Percentiles rank a stretch among this genome's conserved stretches.
Evolutionary conservation across 2,888 invertebrate genomes (phyloP).

Genomic region (Synergus gifuensis): DNA sequence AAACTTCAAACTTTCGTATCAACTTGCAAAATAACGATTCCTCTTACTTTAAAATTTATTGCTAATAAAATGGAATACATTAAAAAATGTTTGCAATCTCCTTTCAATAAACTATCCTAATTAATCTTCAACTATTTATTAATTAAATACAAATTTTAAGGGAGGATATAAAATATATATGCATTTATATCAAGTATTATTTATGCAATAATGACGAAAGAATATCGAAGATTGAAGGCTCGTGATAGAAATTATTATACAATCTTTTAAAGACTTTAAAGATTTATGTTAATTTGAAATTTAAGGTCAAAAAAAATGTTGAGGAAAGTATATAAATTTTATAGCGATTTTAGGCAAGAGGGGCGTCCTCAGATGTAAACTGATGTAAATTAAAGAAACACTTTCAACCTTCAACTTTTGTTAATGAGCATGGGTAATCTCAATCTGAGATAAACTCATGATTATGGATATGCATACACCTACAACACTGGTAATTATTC

Average conservation of each 20-base stretch:
- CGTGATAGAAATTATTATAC: neutral
- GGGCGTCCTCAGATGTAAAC: neutral
- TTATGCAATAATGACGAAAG: neutral
- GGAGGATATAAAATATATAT: neutral
- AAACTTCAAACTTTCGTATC: neutral
- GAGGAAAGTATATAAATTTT: neutral
- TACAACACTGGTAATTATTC: slow-evolving; percentile 16
- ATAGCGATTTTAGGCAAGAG: slow-evolving; percentile 30
- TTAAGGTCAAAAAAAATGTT: neutral
- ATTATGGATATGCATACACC: neutral
- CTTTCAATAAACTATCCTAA: neutral
- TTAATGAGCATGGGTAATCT: slow-evolving; percentile 32
- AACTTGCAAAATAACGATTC: neutral
- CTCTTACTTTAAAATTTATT: neutral
- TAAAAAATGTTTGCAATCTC: neutral
- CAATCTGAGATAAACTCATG: slow-evolving; percentile 5
- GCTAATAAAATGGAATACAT: neutral
- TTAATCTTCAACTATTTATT: neutral
- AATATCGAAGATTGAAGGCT: neutral
- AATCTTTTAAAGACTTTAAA: neutral
- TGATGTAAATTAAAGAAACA: slow-evolving; percentile 20
- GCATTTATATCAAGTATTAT: neutral
- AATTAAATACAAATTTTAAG: too few relatives aligned
- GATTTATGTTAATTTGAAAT: neutral
- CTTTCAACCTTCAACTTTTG: slow-evolving; percentile 36